Conservation (phyloP, 1,140 invertebrate species). For the Aphelinus certus region DNA sequence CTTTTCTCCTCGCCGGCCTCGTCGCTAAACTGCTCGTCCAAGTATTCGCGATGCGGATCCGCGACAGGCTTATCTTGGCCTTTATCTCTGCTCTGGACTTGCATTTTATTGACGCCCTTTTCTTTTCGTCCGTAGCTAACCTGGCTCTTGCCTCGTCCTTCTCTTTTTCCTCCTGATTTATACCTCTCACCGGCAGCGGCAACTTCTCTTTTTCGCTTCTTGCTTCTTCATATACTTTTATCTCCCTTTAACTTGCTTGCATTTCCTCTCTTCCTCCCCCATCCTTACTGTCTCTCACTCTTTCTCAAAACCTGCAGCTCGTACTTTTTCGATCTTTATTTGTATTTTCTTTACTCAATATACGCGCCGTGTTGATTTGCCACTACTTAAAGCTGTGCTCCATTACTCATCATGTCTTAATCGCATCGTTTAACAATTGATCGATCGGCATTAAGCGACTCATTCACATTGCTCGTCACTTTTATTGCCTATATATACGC, state of each 20-base stretch:
- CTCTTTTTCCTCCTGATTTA: conserved; percentile 8
- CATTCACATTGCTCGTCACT: too few relatives aligned
- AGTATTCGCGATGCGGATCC: conserved; percentile 57
- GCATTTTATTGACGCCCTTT: conserved; percentile 54
- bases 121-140: not conserved
- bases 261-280: not conserved
- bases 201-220: conserved; percentile 8
- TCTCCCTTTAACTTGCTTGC: conserved; percentile 1
- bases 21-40: conserved; percentile 59
- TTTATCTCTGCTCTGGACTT: conserved; percentile 51
- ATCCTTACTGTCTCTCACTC: not conserved
- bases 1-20: conserved; percentile 44
- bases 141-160: not conserved
- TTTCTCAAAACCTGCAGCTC: not conserved
- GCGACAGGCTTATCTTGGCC: conserved; percentile 50
- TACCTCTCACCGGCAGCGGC: conserved; percentile 24
- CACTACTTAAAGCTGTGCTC: too few relatives aligned
- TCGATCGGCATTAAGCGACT: conserved; percentile 5
- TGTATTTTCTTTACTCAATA: not conserved
- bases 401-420: not conserved
- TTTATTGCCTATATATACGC: too few relatives aligned
- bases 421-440: conserved; percentile 16
- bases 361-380: too few relatives aligned
- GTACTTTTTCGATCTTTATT: not conserved
- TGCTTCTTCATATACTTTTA: conserved; percentile 20